These are phyloP conservation scores for Hylaea fasciaria DNA, from an alignment of 2,888 invertebrate genomes.

Conservation along the genomic window DNA sequence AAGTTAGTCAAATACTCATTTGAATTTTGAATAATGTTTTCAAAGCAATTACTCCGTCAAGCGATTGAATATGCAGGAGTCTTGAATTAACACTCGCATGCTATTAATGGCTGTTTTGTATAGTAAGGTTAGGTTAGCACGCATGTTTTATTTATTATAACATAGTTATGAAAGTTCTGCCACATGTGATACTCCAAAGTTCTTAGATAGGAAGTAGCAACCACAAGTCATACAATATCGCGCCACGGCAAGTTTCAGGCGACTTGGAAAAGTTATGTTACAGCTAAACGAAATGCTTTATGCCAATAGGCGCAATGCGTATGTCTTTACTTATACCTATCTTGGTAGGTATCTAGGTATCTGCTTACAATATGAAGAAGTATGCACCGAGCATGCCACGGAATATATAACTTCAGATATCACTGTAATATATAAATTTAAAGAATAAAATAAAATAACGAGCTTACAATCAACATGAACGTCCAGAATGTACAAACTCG, in stretches of 20 bases:
- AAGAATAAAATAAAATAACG: too few relatives aligned
- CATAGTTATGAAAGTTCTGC: not conserved
- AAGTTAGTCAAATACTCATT: conserved; percentile 1
- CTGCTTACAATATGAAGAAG: too few relatives aligned
- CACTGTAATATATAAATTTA: too few relatives aligned
- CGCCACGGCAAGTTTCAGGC: not conserved
- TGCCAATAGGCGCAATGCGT: too few relatives aligned
- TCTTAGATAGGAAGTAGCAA: conserved; percentile 1
- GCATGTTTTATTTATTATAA: not conserved
- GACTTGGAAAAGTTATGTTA: not conserved
- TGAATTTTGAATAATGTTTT: conserved; percentile 5
- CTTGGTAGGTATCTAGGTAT: too few relatives aligned
- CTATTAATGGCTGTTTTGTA: too few relatives aligned
- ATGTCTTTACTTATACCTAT: too few relatives aligned
- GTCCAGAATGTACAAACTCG: too few relatives aligned
- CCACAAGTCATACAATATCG: not conserved
- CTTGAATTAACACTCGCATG: conserved; percentile 1
- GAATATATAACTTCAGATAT: too few relatives aligned
- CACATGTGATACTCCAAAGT: not conserved
- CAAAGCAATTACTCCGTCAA: conserved; percentile 1
- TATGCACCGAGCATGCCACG: too few relatives aligned
- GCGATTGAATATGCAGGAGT: conserved; percentile 8
- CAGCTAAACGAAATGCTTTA: too few relatives aligned
- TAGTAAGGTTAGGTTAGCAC: not conserved
- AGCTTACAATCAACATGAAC: too few relatives aligned